Evolutionary conservation across 92 coral and sea anemone genomes (phyloP).

Genomic region (Zoanthus gigantus): DNA sequence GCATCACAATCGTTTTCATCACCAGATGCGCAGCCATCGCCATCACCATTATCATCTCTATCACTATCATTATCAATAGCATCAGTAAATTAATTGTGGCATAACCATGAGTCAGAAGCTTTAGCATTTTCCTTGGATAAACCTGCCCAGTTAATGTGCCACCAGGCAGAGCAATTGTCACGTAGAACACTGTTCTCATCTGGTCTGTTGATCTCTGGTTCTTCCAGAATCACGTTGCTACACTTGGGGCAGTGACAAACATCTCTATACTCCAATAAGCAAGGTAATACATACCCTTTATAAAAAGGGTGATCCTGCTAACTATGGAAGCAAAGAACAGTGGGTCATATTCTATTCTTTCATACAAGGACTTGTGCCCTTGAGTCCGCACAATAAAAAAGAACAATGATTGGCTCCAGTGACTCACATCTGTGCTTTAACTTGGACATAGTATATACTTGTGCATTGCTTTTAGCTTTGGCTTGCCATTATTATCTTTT

Average conservation of each 20-base stretch:
- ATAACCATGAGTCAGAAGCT: slow-evolving; percentile 35
- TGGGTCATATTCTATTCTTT: not conserved
- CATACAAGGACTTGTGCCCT: slow-evolving; percentile 19
- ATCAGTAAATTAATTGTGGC: slow-evolving; percentile 26
- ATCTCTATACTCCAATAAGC: slow-evolving; percentile 36
- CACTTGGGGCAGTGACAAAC: slow-evolving; percentile 31
- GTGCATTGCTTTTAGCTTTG: slow-evolving; percentile 15
- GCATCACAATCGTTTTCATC: not conserved
- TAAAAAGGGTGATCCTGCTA: slow-evolving; percentile 25
- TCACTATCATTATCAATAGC: not conserved
- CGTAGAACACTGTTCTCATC: slow-evolving; percentile 37
- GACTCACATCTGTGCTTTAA: slow-evolving; percentile 44
- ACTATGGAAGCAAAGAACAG: not conserved
- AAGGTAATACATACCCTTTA: slow-evolving; percentile 42
- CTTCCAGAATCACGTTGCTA: slow-evolving; percentile 54
- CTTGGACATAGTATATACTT: slow-evolving; percentile 27
- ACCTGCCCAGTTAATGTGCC: slow-evolving; percentile 48
- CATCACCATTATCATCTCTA: not conserved
- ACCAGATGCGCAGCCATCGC: not conserved
- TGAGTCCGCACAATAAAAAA: slow-evolving; percentile 56
- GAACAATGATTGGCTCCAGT: slow-evolving; percentile 34
- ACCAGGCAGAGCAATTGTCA: slow-evolving; percentile 24
- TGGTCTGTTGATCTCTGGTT: slow-evolving; percentile 38
- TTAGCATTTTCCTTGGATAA: slow-evolving; percentile 1
- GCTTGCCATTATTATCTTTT: not conserved